Evolutionary conservation across 2,888 invertebrate species (phyloP).

Genomic region (Dinocampus coccinellae): DNA sequence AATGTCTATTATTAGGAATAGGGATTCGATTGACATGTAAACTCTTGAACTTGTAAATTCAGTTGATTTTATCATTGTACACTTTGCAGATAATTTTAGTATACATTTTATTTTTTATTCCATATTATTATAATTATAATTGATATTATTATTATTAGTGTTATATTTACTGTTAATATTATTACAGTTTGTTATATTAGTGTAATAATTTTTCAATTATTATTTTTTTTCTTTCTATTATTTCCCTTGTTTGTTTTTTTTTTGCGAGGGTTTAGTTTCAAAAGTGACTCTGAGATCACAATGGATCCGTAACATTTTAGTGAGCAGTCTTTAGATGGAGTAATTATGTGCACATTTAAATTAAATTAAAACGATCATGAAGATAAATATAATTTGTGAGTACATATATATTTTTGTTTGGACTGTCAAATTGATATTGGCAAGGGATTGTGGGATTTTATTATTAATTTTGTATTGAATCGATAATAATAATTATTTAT

Average conservation of each 20-base stretch:
- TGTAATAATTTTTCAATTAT: neutral
- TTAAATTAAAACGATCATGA: neutral
- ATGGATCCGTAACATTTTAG: constrained; percentile 4
- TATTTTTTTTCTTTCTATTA: constrained; percentile 3
- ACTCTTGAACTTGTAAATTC: constrained; percentile 50
- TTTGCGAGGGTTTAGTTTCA: no score
- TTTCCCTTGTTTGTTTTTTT: neutral
- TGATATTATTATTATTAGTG: neutral
- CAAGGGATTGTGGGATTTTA: no score
- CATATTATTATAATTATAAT: constrained; percentile 1
- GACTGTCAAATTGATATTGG: no score
- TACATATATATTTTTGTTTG: neutral
- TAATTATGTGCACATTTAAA: constrained; percentile 21
- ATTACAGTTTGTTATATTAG: no score
- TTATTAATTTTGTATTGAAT: no score
- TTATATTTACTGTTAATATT: neutral
- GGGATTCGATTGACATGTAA: constrained; percentile 53
- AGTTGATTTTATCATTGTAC: constrained; percentile 55
- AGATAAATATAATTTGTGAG: neutral
- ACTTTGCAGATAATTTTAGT: constrained; percentile 46
- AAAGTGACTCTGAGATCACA: constrained; percentile 14
- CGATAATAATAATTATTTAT: no score
- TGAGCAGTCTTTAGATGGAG: constrained; percentile 47
- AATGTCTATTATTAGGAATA: constrained; percentile 22
- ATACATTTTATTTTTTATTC: constrained; percentile 8